phyloP scores from a whole-genome alignment of 1,140 invertebrate species.

The Musca vetustissima region DNA sequence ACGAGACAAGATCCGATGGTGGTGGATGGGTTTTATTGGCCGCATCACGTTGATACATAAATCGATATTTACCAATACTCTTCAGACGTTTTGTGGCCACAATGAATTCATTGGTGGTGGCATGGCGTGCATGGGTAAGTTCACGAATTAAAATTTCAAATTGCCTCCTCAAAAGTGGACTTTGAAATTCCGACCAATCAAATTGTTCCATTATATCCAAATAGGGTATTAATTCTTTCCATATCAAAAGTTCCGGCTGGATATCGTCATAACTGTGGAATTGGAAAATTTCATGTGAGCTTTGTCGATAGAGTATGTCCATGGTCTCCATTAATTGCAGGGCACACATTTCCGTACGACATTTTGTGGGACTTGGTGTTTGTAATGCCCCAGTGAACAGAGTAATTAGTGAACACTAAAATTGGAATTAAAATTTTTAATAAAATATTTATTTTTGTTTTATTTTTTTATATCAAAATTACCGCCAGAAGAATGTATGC shows the following conservation, averaged over 20 bases:
- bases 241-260: constrained; percentile 28
- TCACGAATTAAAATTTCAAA: constrained; percentile 30
- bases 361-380: no score
- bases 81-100: constrained; percentile 23
- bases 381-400: no score
- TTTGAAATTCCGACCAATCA: constrained; percentile 27
- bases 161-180: constrained; percentile 28
- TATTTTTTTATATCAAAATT: no score
- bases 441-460: no score
- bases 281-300: constrained; percentile 24
- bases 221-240: constrained; percentile 27
- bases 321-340: constrained; percentile 18
- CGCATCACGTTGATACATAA: constrained; percentile 19
- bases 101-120: constrained; percentile 28
- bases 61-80: constrained; percentile 24
- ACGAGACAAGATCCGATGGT: constrained; percentile 28
- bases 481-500: no score
- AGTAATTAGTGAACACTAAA: background rate
- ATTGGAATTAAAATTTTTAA: no score
- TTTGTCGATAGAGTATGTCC: constrained; percentile 28
- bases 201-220: constrained; percentile 28
- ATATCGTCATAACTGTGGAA: constrained; percentile 28
- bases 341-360: constrained; percentile 12
- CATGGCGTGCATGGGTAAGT: constrained; percentile 19
- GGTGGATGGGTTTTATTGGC: background rate